Base-by-base conservation (phyloP, 2,888 invertebrate genomes). In the Hedychridium roseum region DNA sequence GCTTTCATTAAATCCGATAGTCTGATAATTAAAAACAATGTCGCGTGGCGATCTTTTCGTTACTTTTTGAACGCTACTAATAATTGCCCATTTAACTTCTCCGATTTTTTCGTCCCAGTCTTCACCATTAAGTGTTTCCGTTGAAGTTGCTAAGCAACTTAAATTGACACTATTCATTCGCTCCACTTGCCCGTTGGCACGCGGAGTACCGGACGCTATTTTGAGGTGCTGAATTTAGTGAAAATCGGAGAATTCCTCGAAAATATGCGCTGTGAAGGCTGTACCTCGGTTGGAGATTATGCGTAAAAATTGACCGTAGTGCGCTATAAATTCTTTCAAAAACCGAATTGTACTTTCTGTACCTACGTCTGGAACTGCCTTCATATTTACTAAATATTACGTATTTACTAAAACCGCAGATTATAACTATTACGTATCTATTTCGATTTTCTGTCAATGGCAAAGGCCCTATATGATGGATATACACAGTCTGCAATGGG, bases 201-300 rank as follows among this genome's bases (percentile, higher is more conserved):
- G n/a, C n/a, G n/a, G n/a, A n/a, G n/a, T n/a, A n/a, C n/a, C 47
- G 3, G 60, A 54, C 9, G 49, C 56, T 11, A 40, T 59, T 45
- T 55, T 52, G 1, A 58, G 43, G 38, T 66, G 66, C 20, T 53
- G 40, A 3, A 69, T 65, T 1, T 49, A 28, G 34, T 62, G 44
- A 1, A 49, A 15, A 2, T 47, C 26, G 28, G 64, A 68, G 48
- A 57, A 67, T 2, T 35, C 16, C 39, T 57, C 58, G 11, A 43
- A 43, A 9, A n/a, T 28, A n/a, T 35, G 7, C 12, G 45, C 38
- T 9, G 47, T 54, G 32, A 54, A 54, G 4, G 32, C 30, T 2
- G 54, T 43, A 15, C 51, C 43, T 3, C 54, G 23, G 23, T 48
- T 48, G 12, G 32, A 38, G 17, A 52, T 48, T 2, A 54, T 9